Conservation (phyloP, 2,797 vertebrate species). For the Remorina albescens region DNA sequence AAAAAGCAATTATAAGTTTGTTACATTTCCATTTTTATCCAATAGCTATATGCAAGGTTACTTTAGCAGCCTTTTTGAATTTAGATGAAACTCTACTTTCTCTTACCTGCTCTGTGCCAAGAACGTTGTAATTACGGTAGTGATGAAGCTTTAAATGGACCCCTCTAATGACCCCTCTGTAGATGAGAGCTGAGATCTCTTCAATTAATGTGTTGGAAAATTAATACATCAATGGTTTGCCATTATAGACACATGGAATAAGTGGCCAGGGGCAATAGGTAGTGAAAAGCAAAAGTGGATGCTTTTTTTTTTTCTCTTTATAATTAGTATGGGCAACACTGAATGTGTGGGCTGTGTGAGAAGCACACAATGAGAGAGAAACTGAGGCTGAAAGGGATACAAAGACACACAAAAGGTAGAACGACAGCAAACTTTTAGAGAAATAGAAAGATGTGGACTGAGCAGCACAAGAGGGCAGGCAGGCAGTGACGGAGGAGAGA, state of each 20-base stretch:
- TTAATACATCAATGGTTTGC: constrained; percentile 54
- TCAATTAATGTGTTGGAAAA: constrained; percentile 61
- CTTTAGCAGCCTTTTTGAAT: constrained; percentile 14
- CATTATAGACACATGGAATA: constrained; percentile 52
- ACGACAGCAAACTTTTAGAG: constrained; percentile 10
- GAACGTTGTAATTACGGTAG: constrained; percentile 24
- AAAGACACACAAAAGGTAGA: neutral
- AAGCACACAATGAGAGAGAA: neutral
- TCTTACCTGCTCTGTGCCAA: neutral
- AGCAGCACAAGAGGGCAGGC: constrained; percentile 22
- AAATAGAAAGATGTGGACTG: constrained; percentile 17
- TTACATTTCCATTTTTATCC: constrained; percentile 2
- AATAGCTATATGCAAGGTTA: neutral
- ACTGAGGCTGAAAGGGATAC: neutral
- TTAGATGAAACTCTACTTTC: constrained; percentile 6
- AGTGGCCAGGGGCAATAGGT: constrained; percentile 41
- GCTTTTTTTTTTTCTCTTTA: no score
- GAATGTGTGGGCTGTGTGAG: neutral
- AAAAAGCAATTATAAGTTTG: neutral
- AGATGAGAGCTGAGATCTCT: constrained; percentile 50
- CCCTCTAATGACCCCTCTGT: constrained; percentile 45
- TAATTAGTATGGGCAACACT: neutral
- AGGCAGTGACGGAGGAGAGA: constrained; percentile 32
- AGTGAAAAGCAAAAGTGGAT: constrained; percentile 3
- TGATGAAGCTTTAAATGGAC: constrained; percentile 48